Evolutionary conservation across 2,113 vertebrate genomes (phyloP).

Genomic region (Morphnarchus princeps): DNA sequence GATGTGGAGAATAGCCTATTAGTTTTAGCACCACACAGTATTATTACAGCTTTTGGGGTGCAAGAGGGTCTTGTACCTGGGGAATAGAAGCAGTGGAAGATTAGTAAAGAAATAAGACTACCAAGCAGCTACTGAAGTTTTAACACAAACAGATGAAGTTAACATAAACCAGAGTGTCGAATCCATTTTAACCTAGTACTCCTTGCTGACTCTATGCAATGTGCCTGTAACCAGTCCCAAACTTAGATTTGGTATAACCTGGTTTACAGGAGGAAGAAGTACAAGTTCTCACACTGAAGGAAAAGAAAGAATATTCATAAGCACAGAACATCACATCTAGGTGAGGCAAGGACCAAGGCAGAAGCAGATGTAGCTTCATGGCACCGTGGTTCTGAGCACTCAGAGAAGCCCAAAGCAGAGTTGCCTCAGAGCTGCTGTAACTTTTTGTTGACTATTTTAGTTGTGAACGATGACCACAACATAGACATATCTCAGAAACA

Average conservation of each 20-base stretch:
- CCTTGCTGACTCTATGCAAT: not conserved
- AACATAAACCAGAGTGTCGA: not conserved
- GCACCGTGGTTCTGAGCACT: not conserved
- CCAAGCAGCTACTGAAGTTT: not conserved
- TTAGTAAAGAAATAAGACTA: not conserved
- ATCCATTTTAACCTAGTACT: not conserved
- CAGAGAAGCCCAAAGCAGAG: not conserved
- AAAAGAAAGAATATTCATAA: not conserved
- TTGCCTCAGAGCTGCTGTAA: not conserved
- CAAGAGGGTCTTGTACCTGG: not conserved
- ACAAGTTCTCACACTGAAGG: not conserved
- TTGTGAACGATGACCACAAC: not conserved
- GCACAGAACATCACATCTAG: not conserved
- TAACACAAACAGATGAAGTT: not conserved
- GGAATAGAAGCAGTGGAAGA: not conserved
- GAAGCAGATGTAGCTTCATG: not conserved
- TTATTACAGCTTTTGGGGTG: not conserved
- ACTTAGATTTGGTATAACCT: not conserved
- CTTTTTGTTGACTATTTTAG: not conserved
- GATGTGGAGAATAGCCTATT: not conserved
- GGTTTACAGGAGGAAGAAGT: not conserved
- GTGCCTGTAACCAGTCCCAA: not conserved
- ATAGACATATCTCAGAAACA: not conserved
- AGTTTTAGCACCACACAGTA: not conserved
- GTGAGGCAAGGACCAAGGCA: not conserved